Base-by-base conservation (phyloP, 2,113 vertebrate species). In the Scortum barcoo region DNA sequence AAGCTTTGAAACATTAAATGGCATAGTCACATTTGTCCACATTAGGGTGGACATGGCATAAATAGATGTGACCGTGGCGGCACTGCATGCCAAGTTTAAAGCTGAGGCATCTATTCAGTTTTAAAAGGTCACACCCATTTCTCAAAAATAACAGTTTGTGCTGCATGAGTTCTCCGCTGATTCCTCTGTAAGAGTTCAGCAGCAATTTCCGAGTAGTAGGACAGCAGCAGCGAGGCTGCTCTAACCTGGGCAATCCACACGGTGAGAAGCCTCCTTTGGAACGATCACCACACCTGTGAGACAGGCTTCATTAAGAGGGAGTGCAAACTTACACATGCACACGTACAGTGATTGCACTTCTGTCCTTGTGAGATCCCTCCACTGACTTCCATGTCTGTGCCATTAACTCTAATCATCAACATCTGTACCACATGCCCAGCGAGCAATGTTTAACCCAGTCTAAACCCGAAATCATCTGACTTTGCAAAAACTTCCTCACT, bases 111-210 rank as follows among this genome's bases (percentile, higher is more conserved):
- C 40, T 4, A 54, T 33, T 88, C 11, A 38, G 24, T 69, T 83
- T 78, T 65, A 80, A 84, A 88, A 67, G 77, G 81, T 77, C 65
- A 79, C 38, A 74, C 6, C 40, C 20, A 68, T 70, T 71, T 12
- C 17, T 87, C 42, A 71, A 66, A 72, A 76, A 22, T 48, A 46
- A 28, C 17, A 26, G 3, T 28, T 58, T 71, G 4, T 70, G 19
- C 40, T 66, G 40, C 28, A 75, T 42, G 30, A 38, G 57, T 48
- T 75, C 14, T 57, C 12, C 44, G 60, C 30, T 42, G 56, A 62
- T 70, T 65, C 56, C 17, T 77, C 58, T 17, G 3, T 4, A 20
- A 19, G 50, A 67, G 42, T 70, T 80, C 22, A 61, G 30, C 72
- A 58, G 11, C n/a, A 42, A n/a, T 33, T 84, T 73, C 26, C 24